Evolutionary conservation across 2,888 invertebrate species (phyloP).

Genomic region (Acronicta leporina): DNA sequence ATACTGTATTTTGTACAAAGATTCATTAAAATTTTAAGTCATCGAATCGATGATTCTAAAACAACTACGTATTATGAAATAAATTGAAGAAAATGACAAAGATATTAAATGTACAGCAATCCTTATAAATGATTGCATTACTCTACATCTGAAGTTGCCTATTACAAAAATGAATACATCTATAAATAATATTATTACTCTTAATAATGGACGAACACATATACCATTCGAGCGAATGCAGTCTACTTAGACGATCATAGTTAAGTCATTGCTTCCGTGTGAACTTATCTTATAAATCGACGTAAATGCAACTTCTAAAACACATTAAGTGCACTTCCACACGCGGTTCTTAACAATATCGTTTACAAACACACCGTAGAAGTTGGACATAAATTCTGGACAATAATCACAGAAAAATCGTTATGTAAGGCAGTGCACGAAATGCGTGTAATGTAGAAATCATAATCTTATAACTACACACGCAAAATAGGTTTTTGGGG

Average conservation of each 20-base stretch:
- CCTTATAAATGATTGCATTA: conserved; percentile 59
- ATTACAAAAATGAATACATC: conserved; percentile 80
- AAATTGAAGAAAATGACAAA: conserved; percentile 43
- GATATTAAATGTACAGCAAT: conserved; percentile 44
- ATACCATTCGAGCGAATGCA: conserved; percentile 86
- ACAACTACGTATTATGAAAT: conserved; percentile 41
- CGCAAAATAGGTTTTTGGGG: conserved; percentile 58
- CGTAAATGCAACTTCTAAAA: conserved; percentile 82
- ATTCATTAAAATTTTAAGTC: conserved; percentile 56
- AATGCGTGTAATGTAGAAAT: conserved; percentile 64
- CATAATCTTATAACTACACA: conserved; percentile 64
- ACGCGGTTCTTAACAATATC: conserved; percentile 56
- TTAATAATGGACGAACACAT: conserved; percentile 88
- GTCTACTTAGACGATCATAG: conserved; percentile 82
- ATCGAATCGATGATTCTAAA: conserved; percentile 41
- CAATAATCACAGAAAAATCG: conserved; percentile 63
- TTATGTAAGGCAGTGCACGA: conserved; percentile 74
- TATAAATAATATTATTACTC: conserved; percentile 81
- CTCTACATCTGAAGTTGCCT: conserved; percentile 69
- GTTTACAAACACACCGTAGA: conserved; percentile 51
- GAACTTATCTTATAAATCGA: conserved; percentile 72
- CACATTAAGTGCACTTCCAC: conserved; percentile 70
- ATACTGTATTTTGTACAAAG: conserved; percentile 64
- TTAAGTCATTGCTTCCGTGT: conserved; percentile 83
- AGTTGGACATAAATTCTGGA: conserved; percentile 53